These are phyloP conservation scores for Chironomus riparius DNA, from an alignment of 2,888 invertebrate genomes.

Conservation along the genomic window DNA sequence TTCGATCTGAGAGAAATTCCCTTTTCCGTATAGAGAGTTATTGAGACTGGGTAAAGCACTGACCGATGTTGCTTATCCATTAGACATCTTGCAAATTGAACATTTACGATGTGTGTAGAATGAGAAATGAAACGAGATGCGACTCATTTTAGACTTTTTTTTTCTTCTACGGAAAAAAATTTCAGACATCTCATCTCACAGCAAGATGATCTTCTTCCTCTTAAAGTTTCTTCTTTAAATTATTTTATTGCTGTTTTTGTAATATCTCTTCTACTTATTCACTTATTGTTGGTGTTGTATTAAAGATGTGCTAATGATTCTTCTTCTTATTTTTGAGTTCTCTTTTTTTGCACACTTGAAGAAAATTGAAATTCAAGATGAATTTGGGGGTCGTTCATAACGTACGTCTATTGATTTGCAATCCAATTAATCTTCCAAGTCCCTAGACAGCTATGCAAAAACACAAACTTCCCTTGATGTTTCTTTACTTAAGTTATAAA, in stretches of 20 bases:
- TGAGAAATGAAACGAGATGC: constrained; percentile 5
- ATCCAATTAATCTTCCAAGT: too few relatives aligned
- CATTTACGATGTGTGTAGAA: constrained; percentile 7
- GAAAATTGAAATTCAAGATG: too few relatives aligned
- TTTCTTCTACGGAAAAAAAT: not conserved
- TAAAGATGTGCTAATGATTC: not conserved
- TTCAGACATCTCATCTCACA: not conserved
- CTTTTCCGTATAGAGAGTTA: not conserved
- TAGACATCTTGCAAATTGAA: too few relatives aligned
- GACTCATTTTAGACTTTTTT: constrained; percentile 15
- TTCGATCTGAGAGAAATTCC: not conserved
- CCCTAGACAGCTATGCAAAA: too few relatives aligned
- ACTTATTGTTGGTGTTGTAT: not conserved
- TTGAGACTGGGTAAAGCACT: not conserved
- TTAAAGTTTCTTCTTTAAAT: not conserved
- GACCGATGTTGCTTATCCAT: not conserved
- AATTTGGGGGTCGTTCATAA: too few relatives aligned
- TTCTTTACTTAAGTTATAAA: too few relatives aligned
- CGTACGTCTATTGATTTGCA: too few relatives aligned
- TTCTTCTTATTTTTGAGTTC: not conserved
- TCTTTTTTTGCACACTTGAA: too few relatives aligned
- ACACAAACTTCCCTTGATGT: too few relatives aligned
- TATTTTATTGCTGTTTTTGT: not conserved
- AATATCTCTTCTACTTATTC: not conserved
- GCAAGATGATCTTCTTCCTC: not conserved